Evolutionary conservation across 1,140 invertebrate genomes (phyloP), one percentile per base, ranked within the genome.

Genomic region (Drosophila pandora): DNA sequence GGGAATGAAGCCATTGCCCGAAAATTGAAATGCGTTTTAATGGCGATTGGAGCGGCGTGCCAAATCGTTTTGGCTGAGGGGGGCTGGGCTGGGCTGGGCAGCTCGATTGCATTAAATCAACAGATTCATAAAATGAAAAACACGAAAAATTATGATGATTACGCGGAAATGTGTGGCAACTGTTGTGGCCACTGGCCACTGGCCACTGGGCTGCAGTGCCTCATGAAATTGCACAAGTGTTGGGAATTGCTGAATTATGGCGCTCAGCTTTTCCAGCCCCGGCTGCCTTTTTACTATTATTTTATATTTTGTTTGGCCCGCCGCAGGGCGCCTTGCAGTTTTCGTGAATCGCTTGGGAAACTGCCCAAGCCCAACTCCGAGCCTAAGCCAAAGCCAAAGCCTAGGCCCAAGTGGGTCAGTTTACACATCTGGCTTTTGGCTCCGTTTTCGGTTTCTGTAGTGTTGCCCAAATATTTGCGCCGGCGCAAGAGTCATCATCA

Each of bases 161-260:
- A 85, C 65, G 79, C 82, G 82, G 82, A 85, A 85, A 85, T 88
- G 78, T 85, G 83, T 87, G 78, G 78, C 82, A 81, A 87, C 65
- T 81, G 78, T 59, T 59, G 17, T 65, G 47, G 17, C 17, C 17
- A 17, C 17, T 61, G 47, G 17, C 17, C 17, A 17, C 17, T 61
- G 56, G 82, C 80, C 80, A 84, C 81, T 79, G 82, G 73, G 73
- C 37, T 68, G 61, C 64, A 82, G 74, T 79, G 49, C 39, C 82
- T 85, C 88, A 82, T 85, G 78, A 82, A 85, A 85, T 88, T 78
- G 82, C 82, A 79, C 83, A 85, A 87, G 80, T 65, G 65, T 64
- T 75, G 62, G 65, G 74, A 74, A 87, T 82, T 85, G 75, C 78
- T 78, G 57, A 85, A 88, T 88, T 85, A 85, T 82, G 65, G 70